Evolutionary conservation across 2,888 invertebrate species (phyloP).

Genomic region (Venusia cambrica): DNA sequence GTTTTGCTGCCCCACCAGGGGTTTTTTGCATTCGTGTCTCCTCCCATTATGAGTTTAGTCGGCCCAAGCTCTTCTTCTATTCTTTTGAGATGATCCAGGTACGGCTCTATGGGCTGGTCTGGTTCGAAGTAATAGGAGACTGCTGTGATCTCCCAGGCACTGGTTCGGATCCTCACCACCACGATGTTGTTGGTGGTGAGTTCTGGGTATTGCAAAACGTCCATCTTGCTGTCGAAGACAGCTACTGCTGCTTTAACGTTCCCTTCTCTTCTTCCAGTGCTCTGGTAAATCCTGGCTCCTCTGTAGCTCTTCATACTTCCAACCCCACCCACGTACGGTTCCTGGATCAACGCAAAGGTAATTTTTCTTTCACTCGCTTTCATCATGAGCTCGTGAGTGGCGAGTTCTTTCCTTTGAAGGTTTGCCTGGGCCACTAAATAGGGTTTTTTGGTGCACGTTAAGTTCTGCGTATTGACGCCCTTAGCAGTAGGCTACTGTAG

Average conservation of each 20-base stretch:
- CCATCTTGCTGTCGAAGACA: not conserved
- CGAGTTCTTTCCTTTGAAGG: not conserved
- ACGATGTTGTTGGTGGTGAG: too few species aligned
- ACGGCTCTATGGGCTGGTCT: not conserved
- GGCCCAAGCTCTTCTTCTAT: too few species aligned
- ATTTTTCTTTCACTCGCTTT: not conserved
- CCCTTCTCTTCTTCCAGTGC: not conserved
- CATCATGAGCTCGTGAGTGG: not conserved
- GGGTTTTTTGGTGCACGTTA: too few species aligned
- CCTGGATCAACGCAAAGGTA: conserved; percentile 9
- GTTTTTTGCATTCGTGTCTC: conserved; percentile 19
- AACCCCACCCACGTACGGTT: too few species aligned
- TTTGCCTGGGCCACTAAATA: too few species aligned
- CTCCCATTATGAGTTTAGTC: not conserved
- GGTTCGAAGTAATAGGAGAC: not conserved
- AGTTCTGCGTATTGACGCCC: too few species aligned
- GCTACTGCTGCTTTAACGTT: conserved; percentile 10
- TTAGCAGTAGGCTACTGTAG: too few species aligned
- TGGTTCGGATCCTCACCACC: not conserved
- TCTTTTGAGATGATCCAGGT: too few species aligned
- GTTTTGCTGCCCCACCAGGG: conserved; percentile 23
- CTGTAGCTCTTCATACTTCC: too few species aligned
- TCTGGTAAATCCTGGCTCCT: conserved; percentile 8
- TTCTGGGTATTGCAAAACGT: not conserved
- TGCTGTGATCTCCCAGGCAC: conserved; percentile 1